These are phyloP conservation scores for Netelia virgata DNA, from an alignment of 2,888 invertebrate genomes.

Conservation along the genomic window DNA sequence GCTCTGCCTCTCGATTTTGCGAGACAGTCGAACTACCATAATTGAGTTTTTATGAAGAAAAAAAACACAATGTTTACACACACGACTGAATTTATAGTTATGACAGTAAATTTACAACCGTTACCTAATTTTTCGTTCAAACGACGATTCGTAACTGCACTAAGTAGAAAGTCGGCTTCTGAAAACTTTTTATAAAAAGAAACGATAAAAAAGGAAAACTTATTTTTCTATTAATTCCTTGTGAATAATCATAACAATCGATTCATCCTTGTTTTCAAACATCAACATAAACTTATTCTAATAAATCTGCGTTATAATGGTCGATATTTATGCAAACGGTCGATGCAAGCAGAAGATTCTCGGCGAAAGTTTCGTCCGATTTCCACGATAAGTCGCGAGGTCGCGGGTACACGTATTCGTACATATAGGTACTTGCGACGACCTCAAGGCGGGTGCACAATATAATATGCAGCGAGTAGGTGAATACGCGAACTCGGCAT, in stretches of 20 bases:
- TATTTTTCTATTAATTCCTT: too few relatives aligned
- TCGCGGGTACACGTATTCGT: constrained; percentile 3
- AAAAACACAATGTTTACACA: background rate
- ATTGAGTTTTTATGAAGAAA: constrained; percentile 4
- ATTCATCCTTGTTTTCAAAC: too few relatives aligned
- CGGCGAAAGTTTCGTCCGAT: constrained; percentile 25
- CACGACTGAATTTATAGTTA: too few relatives aligned
- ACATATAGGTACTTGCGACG: constrained; percentile 65
- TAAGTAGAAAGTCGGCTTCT: background rate
- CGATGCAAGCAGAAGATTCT: background rate
- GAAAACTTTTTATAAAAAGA: background rate
- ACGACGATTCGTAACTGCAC: background rate
- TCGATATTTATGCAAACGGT: too few relatives aligned
- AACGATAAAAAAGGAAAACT: too few relatives aligned
- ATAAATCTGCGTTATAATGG: too few relatives aligned
- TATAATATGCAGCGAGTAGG: constrained; percentile 5
- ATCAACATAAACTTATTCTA: too few relatives aligned
- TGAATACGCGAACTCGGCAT: constrained; percentile 30
- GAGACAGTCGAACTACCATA: background rate
- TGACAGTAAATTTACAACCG: background rate
- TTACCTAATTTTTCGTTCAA: background rate
- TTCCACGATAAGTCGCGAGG: background rate
- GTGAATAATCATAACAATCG: too few relatives aligned
- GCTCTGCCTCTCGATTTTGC: constrained; percentile 22
- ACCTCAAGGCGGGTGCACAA: constrained; percentile 45